Percentiles rank a stretch among this genome's conserved stretches.
These are phyloP conservation scores for Podarcis raffonei DNA, from an alignment of 2,113 vertebrate species.

Conservation along the genomic window DNA sequence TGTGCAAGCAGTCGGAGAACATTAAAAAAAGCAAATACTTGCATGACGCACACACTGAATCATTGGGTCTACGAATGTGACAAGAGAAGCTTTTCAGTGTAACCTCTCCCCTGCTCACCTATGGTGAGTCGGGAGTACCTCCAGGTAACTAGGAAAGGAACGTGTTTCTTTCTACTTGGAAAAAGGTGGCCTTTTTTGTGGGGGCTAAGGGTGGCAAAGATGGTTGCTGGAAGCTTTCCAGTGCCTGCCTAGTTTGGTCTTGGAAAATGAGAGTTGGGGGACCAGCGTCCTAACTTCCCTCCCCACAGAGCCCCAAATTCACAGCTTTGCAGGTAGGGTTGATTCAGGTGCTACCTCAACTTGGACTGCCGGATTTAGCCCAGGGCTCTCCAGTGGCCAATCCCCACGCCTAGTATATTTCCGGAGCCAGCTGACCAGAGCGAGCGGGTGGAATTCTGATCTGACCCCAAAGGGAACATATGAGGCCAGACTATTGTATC, in stretches of 20 bases:
- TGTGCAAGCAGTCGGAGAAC: background rate
- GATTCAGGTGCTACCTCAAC: too few relatives aligned
- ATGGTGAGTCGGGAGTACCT: background rate
- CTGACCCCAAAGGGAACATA: background rate
- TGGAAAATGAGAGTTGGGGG: background rate
- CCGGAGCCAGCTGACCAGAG: background rate
- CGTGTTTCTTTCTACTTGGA: background rate
- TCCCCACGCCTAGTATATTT: background rate
- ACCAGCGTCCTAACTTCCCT: background rate
- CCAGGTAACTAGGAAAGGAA: background rate
- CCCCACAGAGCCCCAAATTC: background rate
- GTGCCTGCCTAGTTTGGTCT: background rate
- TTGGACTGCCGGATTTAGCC: background rate
- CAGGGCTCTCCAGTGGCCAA: background rate
- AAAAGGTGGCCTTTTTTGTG: background rate
- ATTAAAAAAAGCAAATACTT: too few relatives aligned
- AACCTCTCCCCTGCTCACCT: background rate
- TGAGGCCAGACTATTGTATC: background rate
- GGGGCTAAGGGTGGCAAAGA: background rate
- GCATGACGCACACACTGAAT: too few relatives aligned
- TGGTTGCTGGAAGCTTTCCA: background rate
- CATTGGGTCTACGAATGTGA: background rate
- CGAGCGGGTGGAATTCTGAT: too few relatives aligned
- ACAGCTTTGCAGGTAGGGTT: background rate
- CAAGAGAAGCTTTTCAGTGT: background rate